A percentile compares a stretch with the other conserved stretches of the same genome.
Evolutionary conservation across 1,140 invertebrate species (phyloP).

Genomic region (Penaeus vannamei): DNA sequence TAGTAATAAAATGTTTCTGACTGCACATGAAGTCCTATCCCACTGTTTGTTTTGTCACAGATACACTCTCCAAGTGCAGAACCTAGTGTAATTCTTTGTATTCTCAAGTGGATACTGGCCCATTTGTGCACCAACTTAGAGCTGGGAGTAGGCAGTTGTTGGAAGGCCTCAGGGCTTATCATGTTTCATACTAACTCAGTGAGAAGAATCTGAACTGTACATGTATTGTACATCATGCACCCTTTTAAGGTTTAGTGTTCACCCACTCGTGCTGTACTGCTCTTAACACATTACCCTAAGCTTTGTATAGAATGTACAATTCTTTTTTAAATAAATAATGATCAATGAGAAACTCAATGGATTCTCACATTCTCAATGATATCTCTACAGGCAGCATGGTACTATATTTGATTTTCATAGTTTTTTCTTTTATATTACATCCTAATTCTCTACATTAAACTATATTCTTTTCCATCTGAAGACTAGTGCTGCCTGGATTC

Average conservation of each 20-base stretch:
- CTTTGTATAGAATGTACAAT: slow-evolving; percentile 32
- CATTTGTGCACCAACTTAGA: slow-evolving; percentile 44
- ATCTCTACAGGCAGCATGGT: slow-evolving; percentile 54
- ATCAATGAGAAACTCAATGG: slow-evolving; percentile 36
- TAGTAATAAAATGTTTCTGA: slow-evolving; percentile 13
- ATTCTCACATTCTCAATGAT: slow-evolving; percentile 25
- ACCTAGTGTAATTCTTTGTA: neutral
- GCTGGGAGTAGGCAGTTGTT: slow-evolving; percentile 30
- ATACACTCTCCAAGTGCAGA: slow-evolving; percentile 4
- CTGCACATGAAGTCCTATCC: neutral
- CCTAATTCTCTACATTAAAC: slow-evolving; percentile 44
- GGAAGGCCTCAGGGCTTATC: slow-evolving; percentile 19
- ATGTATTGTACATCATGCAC: slow-evolving; percentile 23
- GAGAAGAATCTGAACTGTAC: slow-evolving; percentile 40
- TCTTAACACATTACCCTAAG: neutral
- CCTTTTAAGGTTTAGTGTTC: neutral
- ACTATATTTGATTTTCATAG: slow-evolving; percentile 30
- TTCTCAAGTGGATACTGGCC: slow-evolving; percentile 39
- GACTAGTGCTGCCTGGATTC: slow-evolving; percentile 44
- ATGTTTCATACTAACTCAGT: slow-evolving; percentile 17
- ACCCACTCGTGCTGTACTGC: slow-evolving; percentile 1
- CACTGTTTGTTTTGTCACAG: neutral
- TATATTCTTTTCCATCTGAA: slow-evolving; percentile 26
- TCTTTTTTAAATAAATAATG: slow-evolving; percentile 28
- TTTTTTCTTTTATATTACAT: slow-evolving; percentile 28